Evolutionary conservation across 1,140 invertebrate species (phyloP).

Genomic region (Drosophila chauvacae): DNA sequence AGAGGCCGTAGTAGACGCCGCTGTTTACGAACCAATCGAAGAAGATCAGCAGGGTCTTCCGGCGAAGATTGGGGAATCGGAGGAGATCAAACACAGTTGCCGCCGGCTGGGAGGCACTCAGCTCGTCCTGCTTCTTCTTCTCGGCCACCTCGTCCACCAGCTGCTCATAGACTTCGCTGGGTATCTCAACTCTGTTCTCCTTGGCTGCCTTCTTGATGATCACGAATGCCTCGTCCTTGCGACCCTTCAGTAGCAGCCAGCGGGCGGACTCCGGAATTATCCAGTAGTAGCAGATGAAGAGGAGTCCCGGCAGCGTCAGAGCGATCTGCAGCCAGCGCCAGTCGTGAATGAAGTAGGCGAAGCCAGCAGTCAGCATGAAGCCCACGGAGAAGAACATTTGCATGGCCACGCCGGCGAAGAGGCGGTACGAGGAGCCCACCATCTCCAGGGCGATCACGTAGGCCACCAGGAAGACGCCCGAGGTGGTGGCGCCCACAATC

Average conservation of each 20-base stretch:
- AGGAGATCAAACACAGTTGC: slow-evolving; percentile 89
- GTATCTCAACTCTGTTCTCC: slow-evolving; percentile 87
- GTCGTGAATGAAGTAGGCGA: slow-evolving; percentile 90
- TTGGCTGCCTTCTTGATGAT: slow-evolving; percentile 89
- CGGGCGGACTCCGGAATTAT: slow-evolving; percentile 93
- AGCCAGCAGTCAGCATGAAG: slow-evolving; percentile 89
- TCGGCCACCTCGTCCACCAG: slow-evolving; percentile 85
- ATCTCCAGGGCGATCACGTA: slow-evolving; percentile 94
- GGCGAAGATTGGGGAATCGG: slow-evolving; percentile 89
- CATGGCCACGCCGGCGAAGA: slow-evolving; percentile 90
- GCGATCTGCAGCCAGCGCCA: slow-evolving; percentile 91
- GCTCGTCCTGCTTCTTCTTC: slow-evolving; percentile 61
- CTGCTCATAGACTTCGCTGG: slow-evolving; percentile 86
- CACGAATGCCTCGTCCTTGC: slow-evolving; percentile 89
- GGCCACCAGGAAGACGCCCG: slow-evolving; percentile 91
- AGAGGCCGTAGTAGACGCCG: slow-evolving; percentile 92
- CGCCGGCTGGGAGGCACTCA: slow-evolving; percentile 64
- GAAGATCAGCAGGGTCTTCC: slow-evolving; percentile 90
- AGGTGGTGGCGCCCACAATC: slow-evolving; percentile 90
- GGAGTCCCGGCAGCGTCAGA: slow-evolving; percentile 89
- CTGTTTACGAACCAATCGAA: slow-evolving; percentile 93
- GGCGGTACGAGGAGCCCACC: slow-evolving; percentile 90
- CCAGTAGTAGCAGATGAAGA: slow-evolving; percentile 92
- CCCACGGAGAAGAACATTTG: slow-evolving; percentile 92
- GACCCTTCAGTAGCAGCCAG: slow-evolving; percentile 91